Base-by-base conservation (phyloP, 2,888 invertebrate species). In the Tanytarsus gracilentus region DNA sequence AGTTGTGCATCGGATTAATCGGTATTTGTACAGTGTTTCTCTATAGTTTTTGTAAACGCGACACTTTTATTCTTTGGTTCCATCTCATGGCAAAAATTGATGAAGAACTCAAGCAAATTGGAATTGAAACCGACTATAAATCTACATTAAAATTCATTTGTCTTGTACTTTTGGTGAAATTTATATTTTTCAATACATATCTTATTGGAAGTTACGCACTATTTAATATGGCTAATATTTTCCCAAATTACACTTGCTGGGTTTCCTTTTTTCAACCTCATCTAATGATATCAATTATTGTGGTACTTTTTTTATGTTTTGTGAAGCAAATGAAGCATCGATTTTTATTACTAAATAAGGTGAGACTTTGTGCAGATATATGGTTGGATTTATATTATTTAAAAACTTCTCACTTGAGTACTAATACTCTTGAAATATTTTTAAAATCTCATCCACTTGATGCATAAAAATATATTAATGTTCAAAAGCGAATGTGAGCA, bases 241-340 rank as follows among this genome's bases (percentile, higher is more conserved):
- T 66, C 5, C 70, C 72, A 3, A 68, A 71, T 14, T 66, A 70
- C 55, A 67, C 68, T 36, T 67, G 73, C 36, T 70, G 70, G 62
- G 67, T 72, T 51, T 69, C 70, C 2, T 72, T 72, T 61, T 67
- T 72, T 39, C 62, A 70, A 63, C 72, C 73, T 39, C 69, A 71
- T 61, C 66, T 70, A 11, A 69, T 72, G 14, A 66, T 72, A 11
- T 70, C 70, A 51, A 66, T 71, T 40, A 70, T 69, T n/a, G 70
- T 72, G 55, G 68, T 70, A 44, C 63, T 72, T 48, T 71, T 70
- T 63, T 69, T 72, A 51, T 68, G 70, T 44, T 64, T 71, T 58
- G 67, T 69, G 27, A 67, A 70, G 44, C 69, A 71, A n/a, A 69
- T 71, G 63, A 68, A 69, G 44, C 65, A 71, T 6, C 70, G 72